Percentiles rank a stretch among this genome's conserved stretches.
These are phyloP conservation scores for Falco cherrug DNA, from an alignment of 2,797 vertebrate species.

Conservation along the genomic window DNA sequence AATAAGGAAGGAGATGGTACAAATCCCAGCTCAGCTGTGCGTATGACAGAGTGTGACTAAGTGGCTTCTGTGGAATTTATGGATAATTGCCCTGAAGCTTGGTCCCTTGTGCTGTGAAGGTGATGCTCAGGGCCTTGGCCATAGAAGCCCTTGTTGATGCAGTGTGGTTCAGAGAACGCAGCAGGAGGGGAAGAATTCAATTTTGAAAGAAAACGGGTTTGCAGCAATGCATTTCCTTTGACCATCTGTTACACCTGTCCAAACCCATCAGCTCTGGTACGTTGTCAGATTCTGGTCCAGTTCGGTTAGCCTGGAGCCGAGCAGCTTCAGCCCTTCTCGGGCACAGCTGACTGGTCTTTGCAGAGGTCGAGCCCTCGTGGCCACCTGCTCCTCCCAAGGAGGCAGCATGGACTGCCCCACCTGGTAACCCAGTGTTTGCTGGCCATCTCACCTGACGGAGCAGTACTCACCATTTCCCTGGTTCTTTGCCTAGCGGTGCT, in stretches of 20 bases:
- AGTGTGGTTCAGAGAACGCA: neutral
- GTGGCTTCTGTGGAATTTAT: neutral
- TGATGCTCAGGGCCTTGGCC: neutral
- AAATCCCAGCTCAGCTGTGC: neutral
- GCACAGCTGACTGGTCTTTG: neutral
- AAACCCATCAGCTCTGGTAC: neutral
- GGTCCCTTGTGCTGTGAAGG: neutral
- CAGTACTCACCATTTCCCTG: neutral
- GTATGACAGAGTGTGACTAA: neutral
- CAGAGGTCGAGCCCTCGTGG: neutral
- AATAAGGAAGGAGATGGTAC: neutral
- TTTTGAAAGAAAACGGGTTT: neutral
- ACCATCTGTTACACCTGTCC: neutral
- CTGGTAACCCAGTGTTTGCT: neutral
- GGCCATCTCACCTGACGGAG: neutral
- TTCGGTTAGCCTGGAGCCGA: neutral
- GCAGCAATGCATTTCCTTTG: neutral
- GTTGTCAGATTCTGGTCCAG: neutral
- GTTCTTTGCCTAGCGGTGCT: neutral
- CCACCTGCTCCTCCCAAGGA: neutral
- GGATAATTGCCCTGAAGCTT: neutral
- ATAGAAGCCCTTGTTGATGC: neutral
- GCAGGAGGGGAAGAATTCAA: neutral
- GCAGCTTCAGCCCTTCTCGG: neutral
- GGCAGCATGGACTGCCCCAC: neutral